Conservation (phyloP, 2,113 vertebrate genomes). For the Ginglymostoma cirratum region DNA sequence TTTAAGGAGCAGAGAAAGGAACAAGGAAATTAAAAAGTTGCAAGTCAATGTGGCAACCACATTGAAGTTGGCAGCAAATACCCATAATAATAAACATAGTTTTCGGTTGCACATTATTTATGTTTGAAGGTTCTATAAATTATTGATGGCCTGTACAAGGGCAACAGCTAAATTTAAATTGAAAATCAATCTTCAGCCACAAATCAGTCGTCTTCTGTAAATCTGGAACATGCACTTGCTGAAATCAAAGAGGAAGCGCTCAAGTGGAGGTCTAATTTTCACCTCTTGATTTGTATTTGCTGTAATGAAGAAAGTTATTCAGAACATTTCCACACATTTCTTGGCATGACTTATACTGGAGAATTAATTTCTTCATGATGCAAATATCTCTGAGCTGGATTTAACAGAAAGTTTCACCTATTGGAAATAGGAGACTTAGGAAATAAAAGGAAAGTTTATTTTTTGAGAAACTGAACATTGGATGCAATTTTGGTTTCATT, state of each 20-base stretch:
- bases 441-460: not conserved
- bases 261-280: not conserved
- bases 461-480: not conserved
- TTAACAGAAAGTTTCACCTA: not conserved
- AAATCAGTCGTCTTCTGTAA: not conserved
- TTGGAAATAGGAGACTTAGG: not conserved
- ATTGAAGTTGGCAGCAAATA: not conserved
- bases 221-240: not conserved
- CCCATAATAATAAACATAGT: not conserved
- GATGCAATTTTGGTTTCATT: not conserved
- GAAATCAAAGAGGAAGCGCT: not conserved
- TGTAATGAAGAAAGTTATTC: not conserved
- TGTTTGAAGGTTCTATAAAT: not conserved
- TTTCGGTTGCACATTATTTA: not conserved
- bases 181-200: conserved; percentile 5
- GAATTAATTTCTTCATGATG: not conserved
- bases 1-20: not conserved
- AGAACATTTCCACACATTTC: not conserved
- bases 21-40: not conserved
- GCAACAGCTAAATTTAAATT: conserved; percentile 23
- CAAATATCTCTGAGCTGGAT: not conserved
- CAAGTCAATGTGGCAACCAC: not conserved
- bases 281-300: not conserved
- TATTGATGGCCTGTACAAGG: not conserved
- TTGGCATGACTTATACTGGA: not conserved